Evolutionary conservation across 2,113 vertebrate genomes (phyloP).

Genomic region (Chiloscyllium plagiosum): DNA sequence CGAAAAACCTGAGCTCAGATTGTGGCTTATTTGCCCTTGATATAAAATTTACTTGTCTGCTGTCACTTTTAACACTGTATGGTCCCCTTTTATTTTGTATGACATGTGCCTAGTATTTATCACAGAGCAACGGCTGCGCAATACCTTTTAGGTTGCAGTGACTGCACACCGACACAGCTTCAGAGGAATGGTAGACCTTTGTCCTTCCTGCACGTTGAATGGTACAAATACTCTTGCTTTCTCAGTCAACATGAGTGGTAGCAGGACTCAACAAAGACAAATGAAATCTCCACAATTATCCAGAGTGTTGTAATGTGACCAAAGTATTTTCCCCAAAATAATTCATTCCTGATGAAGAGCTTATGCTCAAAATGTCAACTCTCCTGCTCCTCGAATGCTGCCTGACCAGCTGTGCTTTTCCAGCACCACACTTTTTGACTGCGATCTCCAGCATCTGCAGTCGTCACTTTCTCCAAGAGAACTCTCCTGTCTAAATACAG

Average conservation of each 20-base stretch:
- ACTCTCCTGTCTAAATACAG: background rate
- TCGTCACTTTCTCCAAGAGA: background rate
- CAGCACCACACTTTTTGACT: no score
- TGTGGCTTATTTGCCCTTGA: background rate
- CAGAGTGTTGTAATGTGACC: background rate
- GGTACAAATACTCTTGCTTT: background rate
- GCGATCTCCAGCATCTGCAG: no score
- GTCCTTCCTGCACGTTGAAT: background rate
- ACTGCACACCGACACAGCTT: background rate
- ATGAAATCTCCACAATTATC: background rate
- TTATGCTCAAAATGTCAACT: no score
- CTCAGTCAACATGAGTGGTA: background rate
- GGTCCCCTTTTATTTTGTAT: no score
- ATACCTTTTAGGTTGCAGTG: no score
- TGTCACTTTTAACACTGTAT: no score
- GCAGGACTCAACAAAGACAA: background rate
- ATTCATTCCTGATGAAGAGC: no score
- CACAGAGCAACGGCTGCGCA: no score
- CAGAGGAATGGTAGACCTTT: background rate
- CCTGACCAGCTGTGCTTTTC: no score
- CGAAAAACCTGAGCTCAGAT: background rate
- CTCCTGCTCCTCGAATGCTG: no score
- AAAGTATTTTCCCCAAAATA: background rate
- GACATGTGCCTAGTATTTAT: no score
- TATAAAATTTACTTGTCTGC: no score